phyloP scores from a whole-genome alignment of 2,113 vertebrate species.

The Pseudopipra pipra region DNA sequence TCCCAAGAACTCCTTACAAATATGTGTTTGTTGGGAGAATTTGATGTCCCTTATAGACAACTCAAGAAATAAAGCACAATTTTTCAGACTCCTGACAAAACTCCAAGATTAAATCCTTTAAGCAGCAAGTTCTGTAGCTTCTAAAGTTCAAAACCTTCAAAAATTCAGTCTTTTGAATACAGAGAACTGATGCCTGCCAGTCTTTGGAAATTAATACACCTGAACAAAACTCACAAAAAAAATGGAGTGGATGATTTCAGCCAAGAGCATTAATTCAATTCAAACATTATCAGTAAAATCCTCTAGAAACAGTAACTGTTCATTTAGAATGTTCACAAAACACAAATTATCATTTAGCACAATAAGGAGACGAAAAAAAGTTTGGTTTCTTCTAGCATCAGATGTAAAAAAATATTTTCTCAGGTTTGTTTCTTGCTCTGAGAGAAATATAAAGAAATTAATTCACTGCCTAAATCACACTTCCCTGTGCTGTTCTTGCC shows the following conservation, averaged over 20 bases:
- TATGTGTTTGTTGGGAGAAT: neutral
- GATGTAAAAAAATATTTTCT: neutral
- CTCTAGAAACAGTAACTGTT: neutral
- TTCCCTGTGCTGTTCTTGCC: neutral
- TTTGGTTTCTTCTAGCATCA: neutral
- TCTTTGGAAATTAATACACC: neutral
- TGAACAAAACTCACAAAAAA: neutral
- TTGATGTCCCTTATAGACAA: neutral
- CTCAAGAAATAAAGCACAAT: neutral
- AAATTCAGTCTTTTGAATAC: neutral
- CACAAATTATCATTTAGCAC: neutral
- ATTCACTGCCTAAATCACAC: neutral
- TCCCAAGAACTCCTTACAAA: neutral
- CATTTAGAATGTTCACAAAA: neutral
- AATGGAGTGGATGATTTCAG: neutral
- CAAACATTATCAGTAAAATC: neutral
- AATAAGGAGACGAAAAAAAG: neutral
- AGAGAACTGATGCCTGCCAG: neutral
- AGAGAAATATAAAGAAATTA: neutral
- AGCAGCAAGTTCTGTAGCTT: neutral
- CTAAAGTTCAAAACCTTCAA: neutral
- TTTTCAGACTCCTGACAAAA: neutral
- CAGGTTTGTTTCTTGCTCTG: neutral
- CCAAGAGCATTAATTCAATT: neutral
- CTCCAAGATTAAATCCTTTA: neutral